Percentiles rank a stretch among this genome's conserved stretches.
These are phyloP conservation scores for Bovichtus variegatus DNA, from an alignment of 2,797 vertebrate species.

Conservation along the genomic window DNA sequence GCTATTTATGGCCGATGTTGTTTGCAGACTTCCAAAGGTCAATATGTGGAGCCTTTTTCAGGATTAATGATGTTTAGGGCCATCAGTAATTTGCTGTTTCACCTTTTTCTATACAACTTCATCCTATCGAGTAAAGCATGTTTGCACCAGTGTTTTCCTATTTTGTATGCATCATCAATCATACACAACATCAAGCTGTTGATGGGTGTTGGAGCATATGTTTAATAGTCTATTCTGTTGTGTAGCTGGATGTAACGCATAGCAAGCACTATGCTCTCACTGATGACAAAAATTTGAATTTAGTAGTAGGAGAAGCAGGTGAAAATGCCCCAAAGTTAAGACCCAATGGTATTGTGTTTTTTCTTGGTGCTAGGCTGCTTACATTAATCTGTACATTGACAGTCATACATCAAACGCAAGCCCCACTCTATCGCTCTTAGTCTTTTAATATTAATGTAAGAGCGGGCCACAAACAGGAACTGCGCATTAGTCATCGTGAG, in stretches of 20 bases:
- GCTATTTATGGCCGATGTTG: slow-evolving; percentile 74
- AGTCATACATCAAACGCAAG: slow-evolving; percentile 56
- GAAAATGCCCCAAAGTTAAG: slow-evolving; percentile 30
- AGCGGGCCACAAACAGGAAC: slow-evolving; percentile 74
- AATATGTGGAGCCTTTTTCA: slow-evolving; percentile 44
- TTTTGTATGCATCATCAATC: not conserved
- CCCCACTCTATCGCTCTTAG: slow-evolving; percentile 22
- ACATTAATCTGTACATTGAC: slow-evolving; percentile 60
- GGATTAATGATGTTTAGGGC: not conserved
- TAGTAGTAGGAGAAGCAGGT: not conserved
- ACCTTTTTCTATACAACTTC: not conserved
- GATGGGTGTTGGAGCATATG: slow-evolving; percentile 7
- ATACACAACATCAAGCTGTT: not conserved
- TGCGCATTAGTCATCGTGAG: slow-evolving; percentile 72
- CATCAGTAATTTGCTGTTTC: not conserved
- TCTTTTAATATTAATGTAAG: slow-evolving; percentile 77
- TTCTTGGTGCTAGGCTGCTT: slow-evolving; percentile 41
- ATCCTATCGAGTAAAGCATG: not conserved
- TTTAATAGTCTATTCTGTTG: slow-evolving; percentile 10
- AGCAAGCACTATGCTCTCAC: not conserved
- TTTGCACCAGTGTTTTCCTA: not conserved
- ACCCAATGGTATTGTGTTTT: slow-evolving; percentile 26
- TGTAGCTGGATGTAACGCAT: slow-evolving; percentile 1
- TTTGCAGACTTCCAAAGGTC: slow-evolving; percentile 70
- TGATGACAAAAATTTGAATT: slow-evolving; percentile 22